Base-by-base conservation (phyloP, 1,140 invertebrate genomes). In the Lepidotrigona ventralis region DNA sequence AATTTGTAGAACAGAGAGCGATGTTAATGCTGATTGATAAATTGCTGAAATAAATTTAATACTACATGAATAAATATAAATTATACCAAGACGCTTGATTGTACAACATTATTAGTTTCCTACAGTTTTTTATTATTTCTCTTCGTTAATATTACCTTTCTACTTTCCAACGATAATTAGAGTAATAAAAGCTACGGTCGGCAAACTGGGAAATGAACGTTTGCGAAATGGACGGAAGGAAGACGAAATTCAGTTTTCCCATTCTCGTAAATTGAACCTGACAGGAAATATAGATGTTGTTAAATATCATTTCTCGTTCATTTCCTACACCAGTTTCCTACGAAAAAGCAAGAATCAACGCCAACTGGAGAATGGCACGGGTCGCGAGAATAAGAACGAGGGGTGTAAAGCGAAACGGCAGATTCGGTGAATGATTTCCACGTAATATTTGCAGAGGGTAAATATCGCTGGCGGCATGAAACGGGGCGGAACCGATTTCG, bases 391-490 rank as follows among this genome's bases (percentile, higher is more conserved):
- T 79, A 86, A 86, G 64, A 79, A 83, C 53, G 51, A 83, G 69
- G 72, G 66, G 12, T n/a, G 66, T 9, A 29, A 46, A 39, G 69
- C 15, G 56, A 71, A n/a, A 51, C 54, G 39, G 79, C 51, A 26
- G 71, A 73, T 84, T 84, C 66, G 79, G 68, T 84, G 85, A 87
- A 87, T 79, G 85, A 87, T 90, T 88, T 88, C 54, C 69, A 68
- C 82, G 85, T 90, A 72, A 87, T 90, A 86, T 90, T 89, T 89
- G 81, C 76, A 75, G 76, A 56, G 78, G 76, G 86, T 85, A 90
- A 90, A 90, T 89, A 90, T 90, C 85, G 85, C 76, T 79, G 84
- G 73, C 84, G 83, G 81, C 73, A 39, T 46, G 63, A 56, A 79
- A 86, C 82, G 26, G 70, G 75, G 58, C 53, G 64, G 39, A 56